These are phyloP conservation scores for Anguilla japonica DNA, from an alignment of 2,113 vertebrate genomes.

Conservation along the genomic window DNA sequence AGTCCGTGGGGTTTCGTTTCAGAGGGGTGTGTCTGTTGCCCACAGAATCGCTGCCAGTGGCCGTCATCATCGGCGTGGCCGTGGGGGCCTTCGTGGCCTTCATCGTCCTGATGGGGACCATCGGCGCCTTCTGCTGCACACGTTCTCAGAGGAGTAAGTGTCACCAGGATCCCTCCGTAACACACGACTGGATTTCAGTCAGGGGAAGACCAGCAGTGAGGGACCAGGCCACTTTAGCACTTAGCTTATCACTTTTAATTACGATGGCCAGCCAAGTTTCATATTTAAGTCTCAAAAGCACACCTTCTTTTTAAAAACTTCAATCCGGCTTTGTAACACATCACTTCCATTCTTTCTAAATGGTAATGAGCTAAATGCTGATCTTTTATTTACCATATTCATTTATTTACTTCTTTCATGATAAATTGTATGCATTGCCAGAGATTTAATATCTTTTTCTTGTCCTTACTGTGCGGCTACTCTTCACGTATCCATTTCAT, in stretches of 20 bases:
- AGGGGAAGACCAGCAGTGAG: slow-evolving; percentile 33
- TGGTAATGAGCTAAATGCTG: neutral
- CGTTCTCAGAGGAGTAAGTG: slow-evolving; percentile 97
- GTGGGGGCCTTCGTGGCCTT: slow-evolving; percentile 94
- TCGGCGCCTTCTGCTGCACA: slow-evolving; percentile 95
- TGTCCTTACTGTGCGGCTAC: neutral
- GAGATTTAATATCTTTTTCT: neutral
- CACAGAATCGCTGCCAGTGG: slow-evolving; percentile 92
- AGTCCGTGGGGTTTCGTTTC: slow-evolving; percentile 38
- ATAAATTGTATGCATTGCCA: neutral
- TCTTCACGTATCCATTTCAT: no score
- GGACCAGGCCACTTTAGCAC: neutral
- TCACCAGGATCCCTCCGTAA: neutral
- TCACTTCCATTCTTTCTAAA: neutral
- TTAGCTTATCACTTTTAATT: no score
- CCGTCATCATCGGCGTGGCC: slow-evolving; percentile 96
- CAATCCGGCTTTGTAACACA: slow-evolving; percentile 20
- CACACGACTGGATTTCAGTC: neutral
- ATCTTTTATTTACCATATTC: neutral
- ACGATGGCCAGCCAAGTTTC: no score
- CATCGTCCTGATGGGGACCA: slow-evolving; percentile 94
- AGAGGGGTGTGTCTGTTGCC: slow-evolving; percentile 46
- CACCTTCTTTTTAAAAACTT: no score
- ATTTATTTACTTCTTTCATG: neutral
- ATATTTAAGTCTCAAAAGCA: no score